Evolutionary conservation across 2,797 vertebrate species (phyloP).

Genomic region (Hephaestus fuliginosus): DNA sequence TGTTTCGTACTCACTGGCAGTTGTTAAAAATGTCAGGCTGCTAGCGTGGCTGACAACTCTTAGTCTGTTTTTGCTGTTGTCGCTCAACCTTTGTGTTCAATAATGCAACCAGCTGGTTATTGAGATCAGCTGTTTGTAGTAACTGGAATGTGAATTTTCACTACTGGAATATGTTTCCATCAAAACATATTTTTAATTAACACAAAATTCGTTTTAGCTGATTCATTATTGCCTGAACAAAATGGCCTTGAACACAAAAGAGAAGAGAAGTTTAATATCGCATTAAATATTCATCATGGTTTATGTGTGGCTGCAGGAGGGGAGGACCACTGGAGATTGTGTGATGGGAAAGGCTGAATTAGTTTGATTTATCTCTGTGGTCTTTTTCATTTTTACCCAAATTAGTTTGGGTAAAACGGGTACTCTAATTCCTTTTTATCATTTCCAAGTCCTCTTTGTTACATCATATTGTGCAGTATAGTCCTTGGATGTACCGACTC

Average conservation of each 20-base stretch:
- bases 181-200: conserved; percentile 38
- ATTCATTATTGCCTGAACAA: conserved; percentile 35
- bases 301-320: conserved; percentile 57
- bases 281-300: conserved; percentile 64
- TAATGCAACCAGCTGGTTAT: not conserved
- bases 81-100: not conserved
- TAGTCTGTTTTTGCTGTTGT: not conserved
- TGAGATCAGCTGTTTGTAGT: conserved; percentile 15
- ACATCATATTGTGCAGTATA: not conserved
- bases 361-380: conserved; percentile 45
- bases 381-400: conserved; percentile 53
- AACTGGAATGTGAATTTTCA: conserved; percentile 4
- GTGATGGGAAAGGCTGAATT: conserved; percentile 52
- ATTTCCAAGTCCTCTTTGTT: conserved; percentile 25
- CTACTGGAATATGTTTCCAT: conserved; percentile 10
- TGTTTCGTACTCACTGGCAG: not conserved
- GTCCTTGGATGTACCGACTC: not conserved
- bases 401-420: conserved; percentile 38
- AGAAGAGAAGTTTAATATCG: conserved; percentile 49
- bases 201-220: conserved; percentile 48
- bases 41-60: not conserved
- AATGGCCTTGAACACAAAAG: conserved; percentile 47
- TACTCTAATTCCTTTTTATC: conserved; percentile 19
- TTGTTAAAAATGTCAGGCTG: not conserved
- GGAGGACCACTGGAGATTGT: conserved; percentile 45